These are phyloP conservation scores for Bradysia coprophila DNA, from an alignment of 1,140 invertebrate species.

Conservation along the genomic window DNA sequence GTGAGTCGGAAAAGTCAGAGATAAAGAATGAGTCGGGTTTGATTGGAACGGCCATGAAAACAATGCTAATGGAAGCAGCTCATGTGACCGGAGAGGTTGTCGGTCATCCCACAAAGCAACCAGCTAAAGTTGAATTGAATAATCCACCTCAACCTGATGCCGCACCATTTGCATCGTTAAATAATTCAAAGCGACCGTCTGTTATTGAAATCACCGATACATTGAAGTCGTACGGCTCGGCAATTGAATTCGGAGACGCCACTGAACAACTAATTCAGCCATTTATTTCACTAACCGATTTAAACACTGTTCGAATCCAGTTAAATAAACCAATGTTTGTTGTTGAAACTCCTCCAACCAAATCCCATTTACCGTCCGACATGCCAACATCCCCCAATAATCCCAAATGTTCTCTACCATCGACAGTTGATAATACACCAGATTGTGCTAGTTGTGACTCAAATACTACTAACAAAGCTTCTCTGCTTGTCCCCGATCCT, in stretches of 20 bases:
- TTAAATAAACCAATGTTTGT: not conserved
- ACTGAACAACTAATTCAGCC: not conserved
- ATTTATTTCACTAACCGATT: not conserved
- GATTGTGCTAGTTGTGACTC: not conserved
- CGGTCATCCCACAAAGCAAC: not conserved
- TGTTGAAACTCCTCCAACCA: not conserved
- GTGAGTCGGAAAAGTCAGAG: not conserved
- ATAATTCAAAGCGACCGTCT: not conserved
- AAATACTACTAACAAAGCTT: constrained; percentile 3
- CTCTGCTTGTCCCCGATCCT: constrained; percentile 3
- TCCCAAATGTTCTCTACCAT: too few relatives aligned
- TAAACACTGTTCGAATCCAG: not conserved
- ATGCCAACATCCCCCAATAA: not conserved
- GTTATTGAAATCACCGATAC: too few relatives aligned
- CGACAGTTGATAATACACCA: too few relatives aligned
- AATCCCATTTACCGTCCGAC: not conserved
- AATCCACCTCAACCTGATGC: too few relatives aligned
- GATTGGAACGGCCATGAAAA: constrained; percentile 21
- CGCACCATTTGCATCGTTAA: not conserved
- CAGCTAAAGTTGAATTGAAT: too few relatives aligned
- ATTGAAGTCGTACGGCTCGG: not conserved
- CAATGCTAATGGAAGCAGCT: constrained; percentile 22
- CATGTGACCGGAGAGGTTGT: constrained; percentile 9
- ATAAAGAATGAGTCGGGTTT: constrained; percentile 12
- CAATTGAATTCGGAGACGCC: not conserved